Base-by-base conservation (phyloP, 2,888 invertebrate genomes). In the Epinotia brunnichana region DNA sequence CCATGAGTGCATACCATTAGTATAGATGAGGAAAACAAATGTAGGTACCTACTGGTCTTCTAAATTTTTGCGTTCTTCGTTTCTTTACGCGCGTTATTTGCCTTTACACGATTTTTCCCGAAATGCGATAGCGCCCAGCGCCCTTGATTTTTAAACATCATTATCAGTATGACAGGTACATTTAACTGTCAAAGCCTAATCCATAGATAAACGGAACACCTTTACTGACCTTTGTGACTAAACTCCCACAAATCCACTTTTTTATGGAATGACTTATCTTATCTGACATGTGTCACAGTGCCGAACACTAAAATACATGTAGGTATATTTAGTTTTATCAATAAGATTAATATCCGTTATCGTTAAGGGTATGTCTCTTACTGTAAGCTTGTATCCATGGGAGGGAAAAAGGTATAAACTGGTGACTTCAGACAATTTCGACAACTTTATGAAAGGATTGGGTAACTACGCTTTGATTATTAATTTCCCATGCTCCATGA, bases 371-470 rank as follows among this genome's bases (percentile, higher is more conserved):
- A 67, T 21, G 60, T 19, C 19, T 29, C 1, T 60, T 48, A 61
- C 41, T 69, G 9, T 11, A 41, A 74, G 60, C 59, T 59, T 85
- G 82, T 54, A 77, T 21, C 19, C 67, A 11, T 87, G 82, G 80
- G 76, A 80, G 75, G 96, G 96, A 79, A 96, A 95, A 84, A 95
- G 95, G 83, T 97, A 96, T 91, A 97, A 96, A 82, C 90, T 97
- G 75, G 90, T 94, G 11, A 93, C 94, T 72, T 95, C 96, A 78
- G 96, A 97, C n/a, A 96, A 97, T 77, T 97, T 97, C 81, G 97
- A 97, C 81, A 96, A 96, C 54, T 97, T 96, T 87, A 96, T 97
- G 96, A 97, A 96, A 88, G 95, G 94, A 57, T 85, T 97, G 75
- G 97, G 97, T 97, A 48, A 48, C n/a, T 1, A 76, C 17, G 17